Evolutionary conservation across 2,113 vertebrate species (phyloP), one percentile per base, ranked within the genome.

Genomic region (Hippopotamus amphibius): DNA sequence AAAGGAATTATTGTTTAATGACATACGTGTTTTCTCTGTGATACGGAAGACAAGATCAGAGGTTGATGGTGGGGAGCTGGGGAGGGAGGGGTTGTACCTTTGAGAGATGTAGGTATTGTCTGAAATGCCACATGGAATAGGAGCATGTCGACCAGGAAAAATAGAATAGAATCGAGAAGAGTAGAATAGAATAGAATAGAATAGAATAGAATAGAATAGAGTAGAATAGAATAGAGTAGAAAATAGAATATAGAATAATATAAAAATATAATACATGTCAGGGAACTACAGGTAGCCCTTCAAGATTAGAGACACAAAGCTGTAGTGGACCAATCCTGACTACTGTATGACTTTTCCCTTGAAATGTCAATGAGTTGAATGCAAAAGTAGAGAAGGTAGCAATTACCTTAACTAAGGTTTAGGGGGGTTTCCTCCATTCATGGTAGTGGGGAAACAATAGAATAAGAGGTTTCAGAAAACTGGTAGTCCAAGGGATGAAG

Each of bases 21-120:
- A 48, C 53, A 16, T 80, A 57, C 7, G 74, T 37, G 13, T 66
- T 88, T 82, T 81, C 69, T 96, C 50, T 66, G 8, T 71, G 33
- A 90, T 85, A 50, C 22, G 71, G 48, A 95, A 93, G 59, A 72
- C 19, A 26, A 74, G 41, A 28, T 88, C 7, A 37, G 17, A 57
- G 21, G 17, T 61, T 50, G 43, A n/a, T 1, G 66, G 24, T 37
- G 21, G 30, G 30, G 2, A 87, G 3, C 12, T 28, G 6, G 11
- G 8, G 3, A 16, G 28, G 13, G 17, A 26, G 12, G 4, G 3
- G 15, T 33, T 66, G 28, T 19, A 46, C 37, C 79, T 92, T 24
- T 21, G 30, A 76, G 13, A 69, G 16, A 76, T 28, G 0, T 2
- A 12, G 21, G 3, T 71, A 24, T 21, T 88, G 46, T 72, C 55